Percentiles rank a stretch among this genome's conserved stretches.
Conservation (phyloP, 2,113 vertebrate genomes). For the Notothenia rossii region DNA sequence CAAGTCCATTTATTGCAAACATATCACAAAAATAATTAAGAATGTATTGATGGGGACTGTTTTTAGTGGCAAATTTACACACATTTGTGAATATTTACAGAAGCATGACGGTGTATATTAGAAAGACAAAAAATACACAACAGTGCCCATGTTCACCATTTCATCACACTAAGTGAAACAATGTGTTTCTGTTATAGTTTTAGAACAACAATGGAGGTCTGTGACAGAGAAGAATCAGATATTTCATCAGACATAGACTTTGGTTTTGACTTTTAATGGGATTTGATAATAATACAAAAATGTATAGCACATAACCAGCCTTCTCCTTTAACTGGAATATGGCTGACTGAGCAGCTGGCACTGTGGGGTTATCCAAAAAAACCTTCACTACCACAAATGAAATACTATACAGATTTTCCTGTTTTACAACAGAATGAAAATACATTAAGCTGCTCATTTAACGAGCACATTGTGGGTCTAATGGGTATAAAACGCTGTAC, state of each 20-base stretch:
- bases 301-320: not conserved
- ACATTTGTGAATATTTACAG: not conserved
- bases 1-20: not conserved
- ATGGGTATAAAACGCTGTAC: slow-evolving; percentile 45
- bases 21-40: not conserved
- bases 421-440: slow-evolving; percentile 54
- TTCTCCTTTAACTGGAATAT: not conserved
- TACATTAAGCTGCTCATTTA: slow-evolving; percentile 34
- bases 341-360: slow-evolving; percentile 21
- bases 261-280: not conserved
- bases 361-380: slow-evolving; percentile 26
- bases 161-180: not conserved
- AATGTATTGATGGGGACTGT: not conserved
- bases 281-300: slow-evolving; percentile 8
- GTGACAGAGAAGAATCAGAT: not conserved
- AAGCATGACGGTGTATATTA: not conserved
- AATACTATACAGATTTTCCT: slow-evolving; percentile 41
- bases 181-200: slow-evolving; percentile 9
- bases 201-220: not conserved
- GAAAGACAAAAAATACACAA: not conserved
- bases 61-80: not conserved
- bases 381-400: slow-evolving; percentile 1
- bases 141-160: not conserved
- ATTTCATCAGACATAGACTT: not conserved
- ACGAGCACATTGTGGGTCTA: slow-evolving; percentile 44